Evolutionary conservation across 2,113 vertebrate genomes (phyloP).

Genomic region (Python bivittatus): DNA sequence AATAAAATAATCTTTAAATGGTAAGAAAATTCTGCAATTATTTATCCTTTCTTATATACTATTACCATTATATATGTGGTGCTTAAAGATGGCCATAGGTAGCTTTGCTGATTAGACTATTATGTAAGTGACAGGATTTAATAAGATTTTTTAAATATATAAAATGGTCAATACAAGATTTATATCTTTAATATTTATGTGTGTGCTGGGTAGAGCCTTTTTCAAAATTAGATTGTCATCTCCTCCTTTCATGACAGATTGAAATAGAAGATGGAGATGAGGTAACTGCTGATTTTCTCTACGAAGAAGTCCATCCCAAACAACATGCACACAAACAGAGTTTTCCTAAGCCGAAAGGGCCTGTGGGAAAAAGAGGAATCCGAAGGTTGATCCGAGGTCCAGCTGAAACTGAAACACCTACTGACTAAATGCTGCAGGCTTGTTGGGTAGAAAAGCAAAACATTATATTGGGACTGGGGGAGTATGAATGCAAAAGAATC

Average conservation of each 20-base stretch:
- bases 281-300: conserved; percentile 91
- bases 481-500: conserved; percentile 70
- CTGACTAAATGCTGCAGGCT: conserved; percentile 68
- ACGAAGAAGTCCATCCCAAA: conserved; percentile 96
- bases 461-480: conserved; percentile 48
- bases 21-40: neutral
- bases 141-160: neutral
- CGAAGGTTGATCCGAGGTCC: conserved; percentile 88
- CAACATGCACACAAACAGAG: conserved; percentile 94
- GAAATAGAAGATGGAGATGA: conserved; percentile 97
- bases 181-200: neutral
- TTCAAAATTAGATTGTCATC: neutral
- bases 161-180: neutral
- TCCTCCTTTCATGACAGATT: conserved; percentile 71
- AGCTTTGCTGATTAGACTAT: neutral
- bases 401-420: conserved; percentile 79
- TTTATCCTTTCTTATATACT: neutral
- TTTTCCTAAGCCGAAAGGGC: conserved; percentile 95
- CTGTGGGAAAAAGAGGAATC: conserved; percentile 88
- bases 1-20: neutral
- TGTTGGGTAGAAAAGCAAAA: conserved; percentile 15
- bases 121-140: too few relatives aligned
- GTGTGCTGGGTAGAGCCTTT: neutral
- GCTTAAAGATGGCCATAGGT: neutral
- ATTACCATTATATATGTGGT: neutral